Conservation (phyloP, 2,888 invertebrate genomes). For the Ochropacha duplaris region DNA sequence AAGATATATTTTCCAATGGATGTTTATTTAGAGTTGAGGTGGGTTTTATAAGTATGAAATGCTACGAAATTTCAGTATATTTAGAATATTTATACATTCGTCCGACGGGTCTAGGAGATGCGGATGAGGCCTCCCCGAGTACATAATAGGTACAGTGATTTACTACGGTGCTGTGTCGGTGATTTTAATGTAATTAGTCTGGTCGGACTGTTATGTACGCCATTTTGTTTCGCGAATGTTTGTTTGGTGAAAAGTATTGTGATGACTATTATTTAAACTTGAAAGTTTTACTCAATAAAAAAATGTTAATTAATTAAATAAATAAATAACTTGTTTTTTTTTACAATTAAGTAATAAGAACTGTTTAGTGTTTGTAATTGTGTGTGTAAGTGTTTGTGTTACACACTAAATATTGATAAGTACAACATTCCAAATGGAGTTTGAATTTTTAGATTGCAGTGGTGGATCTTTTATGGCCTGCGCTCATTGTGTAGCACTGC, state of each 20-base stretch:
- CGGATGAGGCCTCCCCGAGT: conserved; percentile 70
- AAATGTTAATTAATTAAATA: no score
- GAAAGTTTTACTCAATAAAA: no score
- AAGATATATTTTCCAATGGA: conserved; percentile 22
- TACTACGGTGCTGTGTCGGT: conserved; percentile 67
- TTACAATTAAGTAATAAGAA: no score
- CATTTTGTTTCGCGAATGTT: conserved; percentile 53
- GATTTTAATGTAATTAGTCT: conserved; percentile 78
- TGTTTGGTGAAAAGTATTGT: conserved; percentile 26
- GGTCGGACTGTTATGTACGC: conserved; percentile 51
- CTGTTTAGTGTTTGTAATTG: no score
- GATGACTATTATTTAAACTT: conserved; percentile 20
- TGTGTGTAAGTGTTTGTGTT: no score
- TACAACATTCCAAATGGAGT: no score
- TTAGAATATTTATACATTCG: conserved; percentile 80
- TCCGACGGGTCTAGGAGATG: conserved; percentile 61
- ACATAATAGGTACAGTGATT: conserved; percentile 77
- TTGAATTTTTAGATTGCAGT: no score
- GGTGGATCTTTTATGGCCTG: no score
- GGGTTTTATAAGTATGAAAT: conserved; percentile 13
- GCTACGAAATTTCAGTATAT: conserved; percentile 72
- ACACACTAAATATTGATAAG: no score
- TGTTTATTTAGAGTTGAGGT: conserved; percentile 9
- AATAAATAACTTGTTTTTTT: no score
- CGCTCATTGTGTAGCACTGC: no score